Conservation (phyloP, 2,888 invertebrate species). For the Diplazon laetatorius region DNA sequence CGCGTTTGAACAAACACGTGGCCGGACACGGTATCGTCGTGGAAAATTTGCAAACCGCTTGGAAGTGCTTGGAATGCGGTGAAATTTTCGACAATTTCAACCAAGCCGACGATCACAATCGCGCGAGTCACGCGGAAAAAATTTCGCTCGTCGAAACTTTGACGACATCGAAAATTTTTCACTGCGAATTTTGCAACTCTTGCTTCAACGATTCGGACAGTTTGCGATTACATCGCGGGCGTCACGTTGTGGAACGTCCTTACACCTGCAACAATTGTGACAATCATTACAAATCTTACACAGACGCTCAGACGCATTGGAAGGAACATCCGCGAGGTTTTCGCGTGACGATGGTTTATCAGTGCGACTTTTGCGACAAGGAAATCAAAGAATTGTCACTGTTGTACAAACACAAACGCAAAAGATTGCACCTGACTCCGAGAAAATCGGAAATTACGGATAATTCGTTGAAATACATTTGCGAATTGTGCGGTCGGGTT, state of each 20-base stretch:
- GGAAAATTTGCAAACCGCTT: constrained; percentile 71
- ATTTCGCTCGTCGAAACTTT: constrained; percentile 71
- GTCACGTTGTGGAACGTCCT: constrained; percentile 82
- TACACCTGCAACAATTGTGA: constrained; percentile 83
- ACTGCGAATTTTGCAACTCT: constrained; percentile 86
- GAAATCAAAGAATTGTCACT: constrained; percentile 83
- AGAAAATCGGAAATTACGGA: constrained; percentile 76
- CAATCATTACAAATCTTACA: constrained; percentile 83
- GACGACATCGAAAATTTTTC: constrained; percentile 80
- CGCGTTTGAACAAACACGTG: constrained; percentile 74
- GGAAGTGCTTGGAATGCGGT: constrained; percentile 74
- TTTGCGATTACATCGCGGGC: constrained; percentile 82
- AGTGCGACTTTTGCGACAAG: constrained; percentile 83
- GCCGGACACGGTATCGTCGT: constrained; percentile 72
- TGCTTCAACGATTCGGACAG: constrained; percentile 84
- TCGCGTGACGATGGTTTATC: constrained; percentile 82
- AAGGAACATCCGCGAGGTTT: constrained; percentile 83
- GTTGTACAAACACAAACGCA: constrained; percentile 85
- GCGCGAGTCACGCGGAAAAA: constrained; percentile 68
- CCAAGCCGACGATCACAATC: constrained; percentile 69
- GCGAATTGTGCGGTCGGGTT: constrained; percentile 85
- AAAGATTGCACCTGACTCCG: constrained; percentile 83
- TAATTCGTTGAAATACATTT: constrained; percentile 73
- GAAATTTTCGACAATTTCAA: constrained; percentile 69
- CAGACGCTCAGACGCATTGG: constrained; percentile 85